Evolutionary conservation across 2,797 vertebrate species (phyloP).

Genomic region (Tragopan temminckii): DNA sequence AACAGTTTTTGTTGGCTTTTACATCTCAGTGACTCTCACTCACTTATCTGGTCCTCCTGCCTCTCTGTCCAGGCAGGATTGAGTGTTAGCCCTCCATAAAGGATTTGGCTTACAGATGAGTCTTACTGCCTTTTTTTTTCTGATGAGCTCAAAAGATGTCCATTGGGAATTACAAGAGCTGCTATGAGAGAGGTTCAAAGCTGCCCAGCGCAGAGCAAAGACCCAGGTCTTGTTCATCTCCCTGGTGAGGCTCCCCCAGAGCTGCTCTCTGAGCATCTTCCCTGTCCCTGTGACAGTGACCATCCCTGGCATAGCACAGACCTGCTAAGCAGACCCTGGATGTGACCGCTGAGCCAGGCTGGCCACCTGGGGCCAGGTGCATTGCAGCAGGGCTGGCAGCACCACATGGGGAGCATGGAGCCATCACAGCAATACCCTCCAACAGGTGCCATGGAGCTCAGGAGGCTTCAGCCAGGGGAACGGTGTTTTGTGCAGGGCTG

Average conservation of each 20-base stretch:
- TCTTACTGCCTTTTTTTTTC: not conserved
- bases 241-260: not conserved
- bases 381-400: not conserved
- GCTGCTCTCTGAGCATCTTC: not conserved
- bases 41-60: not conserved
- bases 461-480: not conserved
- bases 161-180: not conserved
- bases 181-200: accelerated
- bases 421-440: conserved; percentile 5
- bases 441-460: too few relatives aligned
- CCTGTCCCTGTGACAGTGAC: not conserved
- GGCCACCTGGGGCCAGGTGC: not conserved
- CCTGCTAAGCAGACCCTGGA: not conserved
- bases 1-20: not conserved
- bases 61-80: not conserved
- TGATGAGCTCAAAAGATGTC: not conserved
- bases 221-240: not conserved
- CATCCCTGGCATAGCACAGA: not conserved
- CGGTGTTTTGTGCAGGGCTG: not conserved
- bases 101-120: not conserved
- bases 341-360: not conserved
- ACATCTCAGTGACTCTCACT: not conserved
- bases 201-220: too few relatives aligned
- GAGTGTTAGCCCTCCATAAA: not conserved
- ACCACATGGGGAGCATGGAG: not conserved